Conservation (phyloP, 2,113 vertebrate species). For the Grammomys surdaster region DNA sequence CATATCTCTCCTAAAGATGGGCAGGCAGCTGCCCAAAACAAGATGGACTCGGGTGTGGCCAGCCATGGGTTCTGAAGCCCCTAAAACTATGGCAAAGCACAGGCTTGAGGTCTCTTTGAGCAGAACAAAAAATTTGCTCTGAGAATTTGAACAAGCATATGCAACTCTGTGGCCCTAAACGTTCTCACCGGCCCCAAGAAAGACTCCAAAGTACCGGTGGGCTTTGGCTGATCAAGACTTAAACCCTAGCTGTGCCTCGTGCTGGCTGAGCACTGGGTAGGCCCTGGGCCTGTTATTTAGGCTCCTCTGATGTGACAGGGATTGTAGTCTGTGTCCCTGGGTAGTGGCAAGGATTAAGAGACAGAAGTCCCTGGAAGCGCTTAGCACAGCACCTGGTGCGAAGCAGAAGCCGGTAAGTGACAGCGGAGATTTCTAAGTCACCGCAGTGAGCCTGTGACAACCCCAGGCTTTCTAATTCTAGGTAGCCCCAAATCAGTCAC, state of each 20-base stretch:
- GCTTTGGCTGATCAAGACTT: conserved; percentile 24
- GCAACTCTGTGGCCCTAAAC: background rate
- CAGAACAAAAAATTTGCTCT: background rate
- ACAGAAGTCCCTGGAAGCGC: background rate
- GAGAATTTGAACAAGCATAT: background rate
- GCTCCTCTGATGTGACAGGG: conserved; percentile 49
- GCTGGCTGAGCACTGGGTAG: conserved; percentile 1
- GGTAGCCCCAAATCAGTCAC: conserved; percentile 16
- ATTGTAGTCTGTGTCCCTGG: background rate
- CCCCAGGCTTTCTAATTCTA: conserved; percentile 51
- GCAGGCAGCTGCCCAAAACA: conserved; percentile 7
- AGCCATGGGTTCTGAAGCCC: background rate
- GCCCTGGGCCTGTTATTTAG: conserved; percentile 28
- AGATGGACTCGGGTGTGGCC: background rate
- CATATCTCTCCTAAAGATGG: background rate
- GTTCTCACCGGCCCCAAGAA: background rate
- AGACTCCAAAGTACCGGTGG: background rate
- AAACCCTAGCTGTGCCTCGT: conserved; percentile 24
- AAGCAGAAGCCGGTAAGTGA: background rate
- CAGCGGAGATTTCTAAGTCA: conserved; percentile 48
- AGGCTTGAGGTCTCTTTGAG: background rate
- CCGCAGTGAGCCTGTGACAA: background rate
- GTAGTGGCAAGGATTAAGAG: conserved; percentile 60
- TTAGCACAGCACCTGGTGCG: conserved; percentile 19
- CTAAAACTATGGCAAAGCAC: background rate